phyloP scores from a whole-genome alignment of 2,113 vertebrate species.

The Catagonus wagneri region DNA sequence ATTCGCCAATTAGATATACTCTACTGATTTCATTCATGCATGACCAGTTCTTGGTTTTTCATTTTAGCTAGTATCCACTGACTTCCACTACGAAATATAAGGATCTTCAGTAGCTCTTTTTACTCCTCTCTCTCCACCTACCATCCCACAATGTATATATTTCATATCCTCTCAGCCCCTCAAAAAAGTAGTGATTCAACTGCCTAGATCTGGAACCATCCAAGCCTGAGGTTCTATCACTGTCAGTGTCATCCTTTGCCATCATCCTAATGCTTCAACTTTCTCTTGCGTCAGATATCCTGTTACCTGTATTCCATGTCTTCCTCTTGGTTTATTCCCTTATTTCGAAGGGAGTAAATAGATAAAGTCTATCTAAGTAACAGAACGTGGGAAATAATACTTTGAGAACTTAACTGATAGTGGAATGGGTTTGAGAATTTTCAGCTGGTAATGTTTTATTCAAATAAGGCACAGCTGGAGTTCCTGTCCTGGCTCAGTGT shows the following conservation, averaged over 20 bases:
- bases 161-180: not conserved
- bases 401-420: not conserved
- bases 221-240: not conserved
- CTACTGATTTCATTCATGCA: not conserved
- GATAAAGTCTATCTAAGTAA: slow-evolving; percentile 18
- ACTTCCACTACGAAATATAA: not conserved
- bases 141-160: not conserved
- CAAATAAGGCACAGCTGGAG: not conserved
- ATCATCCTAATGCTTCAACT: not conserved
- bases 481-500: no score
- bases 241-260: not conserved
- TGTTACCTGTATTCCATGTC: not conserved
- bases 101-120: not conserved
- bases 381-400: not conserved
- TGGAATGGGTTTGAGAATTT: not conserved
- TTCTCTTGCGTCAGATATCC: not conserved
- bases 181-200: not conserved
- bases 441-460: not conserved
- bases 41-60: not conserved
- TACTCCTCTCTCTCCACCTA: not conserved
- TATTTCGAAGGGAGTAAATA: slow-evolving; percentile 22
- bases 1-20: not conserved
- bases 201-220: not conserved
- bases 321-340: slow-evolving; percentile 13
- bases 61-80: not conserved